phyloP scores from a whole-genome alignment of 2,888 invertebrate genomes.

The Chrysopilus asiliformis region DNA sequence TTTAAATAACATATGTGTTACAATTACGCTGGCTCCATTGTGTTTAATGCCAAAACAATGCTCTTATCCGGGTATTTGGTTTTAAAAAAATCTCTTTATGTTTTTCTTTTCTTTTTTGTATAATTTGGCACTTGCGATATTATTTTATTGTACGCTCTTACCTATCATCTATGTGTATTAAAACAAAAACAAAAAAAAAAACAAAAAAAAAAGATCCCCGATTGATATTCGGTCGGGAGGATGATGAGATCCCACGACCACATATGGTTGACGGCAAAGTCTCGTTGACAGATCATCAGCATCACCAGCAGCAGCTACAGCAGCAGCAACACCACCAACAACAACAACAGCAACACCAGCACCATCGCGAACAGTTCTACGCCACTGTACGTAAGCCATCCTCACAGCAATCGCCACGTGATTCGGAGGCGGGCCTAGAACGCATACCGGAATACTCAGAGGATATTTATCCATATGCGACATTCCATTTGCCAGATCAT shows the following conservation, averaged over 20 bases:
- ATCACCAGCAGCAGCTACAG: conserved; percentile 19
- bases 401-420: conserved; percentile 33
- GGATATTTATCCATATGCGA: conserved; percentile 48
- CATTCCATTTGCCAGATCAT: conserved; percentile 44
- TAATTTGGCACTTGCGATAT: no score
- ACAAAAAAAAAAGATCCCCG: no score
- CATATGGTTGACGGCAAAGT: conserved; percentile 16
- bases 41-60: no score
- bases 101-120: no score
- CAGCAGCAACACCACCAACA: conserved; percentile 5
- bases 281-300: no score
- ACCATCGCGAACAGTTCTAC: conserved; percentile 41
- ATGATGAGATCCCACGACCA: conserved; percentile 23
- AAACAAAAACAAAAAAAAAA: no score
- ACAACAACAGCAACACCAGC: conserved; percentile 19
- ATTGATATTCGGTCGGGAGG: conserved; percentile 23
- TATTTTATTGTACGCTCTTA: no score
- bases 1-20: no score
- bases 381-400: conserved; percentile 39
- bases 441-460: conserved; percentile 46
- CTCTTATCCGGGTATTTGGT: no score
- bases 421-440: conserved; percentile 36
- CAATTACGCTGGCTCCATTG: no score
- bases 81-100: no score
- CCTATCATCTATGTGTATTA: no score